A percentile compares a stretch with the other conserved stretches of the same genome.
Evolutionary conservation across 1,140 invertebrate species (phyloP).

Genomic region (Mamestra configurata): DNA sequence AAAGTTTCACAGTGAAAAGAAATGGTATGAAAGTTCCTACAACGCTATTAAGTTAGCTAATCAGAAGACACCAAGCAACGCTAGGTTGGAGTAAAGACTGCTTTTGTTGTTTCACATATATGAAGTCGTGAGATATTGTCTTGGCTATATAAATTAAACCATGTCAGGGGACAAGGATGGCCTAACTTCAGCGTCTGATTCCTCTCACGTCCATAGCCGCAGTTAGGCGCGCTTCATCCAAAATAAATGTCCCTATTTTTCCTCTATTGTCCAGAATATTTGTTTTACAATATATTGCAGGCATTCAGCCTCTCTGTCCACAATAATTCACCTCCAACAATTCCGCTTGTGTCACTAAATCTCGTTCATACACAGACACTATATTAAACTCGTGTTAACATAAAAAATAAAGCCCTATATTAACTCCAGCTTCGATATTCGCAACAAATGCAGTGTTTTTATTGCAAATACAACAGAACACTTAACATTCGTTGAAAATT

Average conservation of each 20-base stretch:
- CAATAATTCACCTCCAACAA: conserved; percentile 32
- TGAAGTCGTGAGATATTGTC: too few species aligned
- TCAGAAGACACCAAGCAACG: too few species aligned
- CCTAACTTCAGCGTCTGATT: neutral
- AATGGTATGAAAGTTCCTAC: too few species aligned
- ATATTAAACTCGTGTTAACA: conserved; percentile 19
- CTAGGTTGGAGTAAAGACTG: too few species aligned
- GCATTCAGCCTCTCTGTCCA: neutral
- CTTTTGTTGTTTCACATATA: too few species aligned
- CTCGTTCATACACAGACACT: conserved; percentile 5
- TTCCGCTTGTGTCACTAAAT: conserved; percentile 33
- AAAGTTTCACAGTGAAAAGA: too few species aligned
- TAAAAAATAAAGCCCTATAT: conserved; percentile 25
- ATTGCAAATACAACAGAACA: neutral
- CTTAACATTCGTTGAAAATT: conserved; percentile 4
- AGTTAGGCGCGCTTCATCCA: conserved; percentile 35
- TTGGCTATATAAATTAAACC: conserved; percentile 2
- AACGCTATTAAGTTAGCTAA: too few species aligned
- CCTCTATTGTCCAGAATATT: conserved; percentile 27
- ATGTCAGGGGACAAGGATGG: neutral
- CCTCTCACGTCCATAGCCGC: neutral
- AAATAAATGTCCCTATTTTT: conserved; percentile 22
- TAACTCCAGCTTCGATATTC: conserved; percentile 7
- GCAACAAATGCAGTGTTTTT: conserved; percentile 17
- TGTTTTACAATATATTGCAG: conserved; percentile 19